phyloP scores from a whole-genome alignment of 2,797 vertebrate species.

The Ateles fusciceps region DNA sequence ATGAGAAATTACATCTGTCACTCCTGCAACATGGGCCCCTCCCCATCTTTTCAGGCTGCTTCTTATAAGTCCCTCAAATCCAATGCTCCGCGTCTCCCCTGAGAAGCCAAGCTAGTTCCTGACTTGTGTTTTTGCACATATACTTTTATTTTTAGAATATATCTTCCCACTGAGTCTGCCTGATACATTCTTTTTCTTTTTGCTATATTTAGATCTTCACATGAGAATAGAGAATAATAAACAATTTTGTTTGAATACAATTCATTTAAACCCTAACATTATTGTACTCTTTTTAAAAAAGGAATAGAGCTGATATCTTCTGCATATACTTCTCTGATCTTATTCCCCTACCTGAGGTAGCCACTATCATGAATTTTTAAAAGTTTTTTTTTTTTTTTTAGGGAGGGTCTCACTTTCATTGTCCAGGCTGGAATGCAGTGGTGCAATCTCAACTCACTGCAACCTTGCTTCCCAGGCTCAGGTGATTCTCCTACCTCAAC shows the following conservation, averaged over 20 bases:
- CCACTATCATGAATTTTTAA: neutral
- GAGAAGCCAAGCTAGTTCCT: neutral
- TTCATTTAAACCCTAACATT: neutral
- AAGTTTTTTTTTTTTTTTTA: neutral
- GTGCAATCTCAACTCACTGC: neutral
- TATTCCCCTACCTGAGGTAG: neutral
- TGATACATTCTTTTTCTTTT: neutral
- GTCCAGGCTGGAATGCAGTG: neutral
- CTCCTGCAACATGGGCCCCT: neutral
- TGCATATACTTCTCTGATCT: neutral
- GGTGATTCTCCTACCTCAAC: neutral
- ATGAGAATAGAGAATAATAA: neutral
- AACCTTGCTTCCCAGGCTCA: neutral
- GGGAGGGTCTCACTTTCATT: neutral
- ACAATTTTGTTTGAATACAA: neutral
- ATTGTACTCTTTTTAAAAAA: neutral
- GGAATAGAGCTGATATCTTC: neutral
- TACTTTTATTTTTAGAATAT: neutral
- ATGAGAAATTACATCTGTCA: neutral
- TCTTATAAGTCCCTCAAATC: neutral
- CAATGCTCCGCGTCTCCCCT: accelerated
- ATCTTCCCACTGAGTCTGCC: neutral
- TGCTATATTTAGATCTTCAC: constrained; percentile 10
- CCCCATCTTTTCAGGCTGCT: neutral
- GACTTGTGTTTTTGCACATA: neutral